Percentiles rank a stretch among this genome's conserved stretches.
Evolutionary conservation across 2,797 vertebrate genomes (phyloP).

Genomic region (Paguma larvata): DNA sequence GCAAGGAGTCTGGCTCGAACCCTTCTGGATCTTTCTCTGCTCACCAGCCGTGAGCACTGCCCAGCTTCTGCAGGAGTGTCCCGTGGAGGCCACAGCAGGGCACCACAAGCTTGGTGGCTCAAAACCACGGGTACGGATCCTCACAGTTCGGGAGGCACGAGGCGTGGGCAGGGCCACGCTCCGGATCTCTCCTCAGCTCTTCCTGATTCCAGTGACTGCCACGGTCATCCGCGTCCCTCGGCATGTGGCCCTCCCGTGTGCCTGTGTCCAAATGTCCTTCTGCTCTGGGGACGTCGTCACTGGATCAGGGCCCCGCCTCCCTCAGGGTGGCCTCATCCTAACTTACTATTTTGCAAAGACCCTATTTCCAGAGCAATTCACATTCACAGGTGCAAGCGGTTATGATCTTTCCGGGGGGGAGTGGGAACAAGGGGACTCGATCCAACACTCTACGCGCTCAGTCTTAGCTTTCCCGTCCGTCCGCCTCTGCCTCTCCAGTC

Average conservation of each 20-base stretch:
- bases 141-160: not conserved
- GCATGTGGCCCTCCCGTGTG: not conserved
- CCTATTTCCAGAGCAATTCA: not conserved
- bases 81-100: too few species aligned
- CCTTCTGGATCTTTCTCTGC: not conserved
- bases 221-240: fast-evolving
- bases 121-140: too few species aligned
- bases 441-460: fast-evolving
- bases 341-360: not conserved
- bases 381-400: not conserved
- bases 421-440: fast-evolving
- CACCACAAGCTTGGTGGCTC: not conserved
- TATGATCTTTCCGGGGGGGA: not conserved
- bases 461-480: not conserved
- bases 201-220: not conserved
- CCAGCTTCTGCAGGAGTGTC: not conserved
- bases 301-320: not conserved
- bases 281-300: not conserved
- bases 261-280: not conserved
- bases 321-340: not conserved
- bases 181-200: not conserved
- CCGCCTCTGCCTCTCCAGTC: not conserved
- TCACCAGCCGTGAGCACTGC: fast-evolving
- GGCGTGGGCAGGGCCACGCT: fast-evolving
- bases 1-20: not conserved